Evolutionary conservation across 2,888 invertebrate species (phyloP), one percentile per base, ranked within the genome.

Genomic region (Tholera decimalis): DNA sequence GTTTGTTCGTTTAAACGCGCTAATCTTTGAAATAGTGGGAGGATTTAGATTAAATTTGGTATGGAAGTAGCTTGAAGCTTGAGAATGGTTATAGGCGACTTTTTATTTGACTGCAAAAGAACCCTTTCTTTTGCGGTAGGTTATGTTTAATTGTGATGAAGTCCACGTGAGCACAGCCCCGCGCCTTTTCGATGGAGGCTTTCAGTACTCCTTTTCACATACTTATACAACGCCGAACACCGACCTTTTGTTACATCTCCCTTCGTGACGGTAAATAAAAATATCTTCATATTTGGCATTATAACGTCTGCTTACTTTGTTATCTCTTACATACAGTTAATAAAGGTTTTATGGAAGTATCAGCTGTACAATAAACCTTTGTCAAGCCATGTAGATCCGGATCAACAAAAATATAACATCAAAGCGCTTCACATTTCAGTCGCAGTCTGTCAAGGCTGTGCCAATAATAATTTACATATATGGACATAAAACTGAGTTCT

Each of bases 391-490:
- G 30, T 54, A 51, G 61, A 79, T 67, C 73, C 70, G 80, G 75
- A 77, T 64, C 63, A 71, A 67, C 58, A 67, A 65, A 81, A 69
- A 78, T 55, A 65, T 61, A 64, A 53, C 49, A 71, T 74, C 72
- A 79, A 66, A 54, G 43, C 15, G 60, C 57, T 71, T 77, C 69
- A 77, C 78, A 76, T 79, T 77, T 82, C 78, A 79, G 74, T 57
- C 46, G 62, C 70, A 41, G 60, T 37, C 58, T 43, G 62, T 75
- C 81, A 85, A 84, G 80, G 82, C 66, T 75, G 46, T 39, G 18
- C 63, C 59, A 75, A 78, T 78, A 77, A 79, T 84, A 80, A 78
- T 77, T 79, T 75, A 79, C 82, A 55, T 82, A 83, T 68, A 85
- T 70, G 80, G 80, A 65, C 60, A 58, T 66, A 70, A 79, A 79